Percentiles rank a stretch among this genome's conserved stretches.
Evolutionary conservation across 1,140 invertebrate species (phyloP).

Genomic region (Melanaphis sacchari): DNA sequence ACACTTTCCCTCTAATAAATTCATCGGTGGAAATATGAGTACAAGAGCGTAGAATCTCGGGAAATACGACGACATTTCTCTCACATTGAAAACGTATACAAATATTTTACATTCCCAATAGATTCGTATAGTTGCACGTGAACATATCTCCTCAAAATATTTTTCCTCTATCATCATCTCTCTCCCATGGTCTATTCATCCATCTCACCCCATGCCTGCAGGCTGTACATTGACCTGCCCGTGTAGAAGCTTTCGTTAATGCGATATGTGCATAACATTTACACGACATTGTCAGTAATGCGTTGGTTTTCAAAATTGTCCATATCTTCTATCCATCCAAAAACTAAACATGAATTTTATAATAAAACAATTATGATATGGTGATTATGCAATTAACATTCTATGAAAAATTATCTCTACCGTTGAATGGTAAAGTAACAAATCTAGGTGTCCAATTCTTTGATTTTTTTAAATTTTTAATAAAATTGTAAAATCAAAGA

Average conservation of each 20-base stretch:
- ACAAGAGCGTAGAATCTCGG: not conserved
- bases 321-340: not conserved
- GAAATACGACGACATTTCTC: not conserved
- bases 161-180: not conserved
- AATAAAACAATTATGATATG: too few relatives aligned
- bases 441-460: not conserved
- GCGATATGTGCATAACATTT: not conserved
- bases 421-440: too few relatives aligned
- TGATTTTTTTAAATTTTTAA: not conserved
- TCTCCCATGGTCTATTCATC: too few relatives aligned
- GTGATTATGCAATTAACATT: not conserved
- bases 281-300: too few relatives aligned
- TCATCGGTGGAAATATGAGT: not conserved
- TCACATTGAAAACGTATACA: not conserved
- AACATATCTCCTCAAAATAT: not conserved
- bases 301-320: not conserved
- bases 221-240: not conserved
- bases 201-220: too few relatives aligned
- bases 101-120: not conserved
- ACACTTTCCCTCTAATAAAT: not conserved
- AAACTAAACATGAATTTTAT: not conserved
- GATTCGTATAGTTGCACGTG: not conserved
- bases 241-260: not conserved
- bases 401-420: not conserved
- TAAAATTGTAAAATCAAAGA: too few relatives aligned